Percentiles rank a stretch among this genome's conserved stretches.
Conservation (phyloP, 2,888 invertebrate species). For the Panzeria rudis region DNA sequence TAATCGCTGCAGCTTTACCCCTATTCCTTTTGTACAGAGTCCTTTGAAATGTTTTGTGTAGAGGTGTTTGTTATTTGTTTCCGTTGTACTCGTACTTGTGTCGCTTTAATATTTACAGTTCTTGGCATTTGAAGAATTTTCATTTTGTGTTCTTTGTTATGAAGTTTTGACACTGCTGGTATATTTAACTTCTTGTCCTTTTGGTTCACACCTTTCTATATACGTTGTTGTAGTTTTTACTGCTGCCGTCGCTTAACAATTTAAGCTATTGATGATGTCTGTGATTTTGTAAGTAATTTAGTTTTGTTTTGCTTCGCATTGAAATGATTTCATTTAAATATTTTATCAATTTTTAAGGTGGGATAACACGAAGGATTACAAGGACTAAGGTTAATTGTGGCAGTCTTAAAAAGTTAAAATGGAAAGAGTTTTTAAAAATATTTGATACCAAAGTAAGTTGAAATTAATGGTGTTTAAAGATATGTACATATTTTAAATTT, state of each 20-base stretch:
- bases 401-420: neutral
- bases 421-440: neutral
- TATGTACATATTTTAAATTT: too few species aligned
- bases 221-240: conserved; percentile 19
- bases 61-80: conserved; percentile 39
- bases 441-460: too few species aligned
- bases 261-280: conserved; percentile 29
- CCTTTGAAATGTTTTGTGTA: conserved; percentile 38
- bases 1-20: conserved; percentile 48
- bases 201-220: conserved; percentile 75
- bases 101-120: conserved; percentile 4
- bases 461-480: too few species aligned
- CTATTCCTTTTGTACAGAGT: conserved; percentile 13
- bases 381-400: conserved; percentile 46
- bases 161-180: conserved; percentile 73
- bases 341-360: conserved; percentile 49
- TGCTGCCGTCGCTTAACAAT: neutral
- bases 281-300: conserved; percentile 27
- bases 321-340: conserved; percentile 58
- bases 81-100: conserved; percentile 9
- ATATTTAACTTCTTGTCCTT: conserved; percentile 74
- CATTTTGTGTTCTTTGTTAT: conserved; percentile 47
- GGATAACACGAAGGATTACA: conserved; percentile 57
- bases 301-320: conserved; percentile 6
- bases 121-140: conserved; percentile 32